Evolutionary conservation across 2,888 invertebrate genomes (phyloP).

Genomic region (Nemapogon koenigi): DNA sequence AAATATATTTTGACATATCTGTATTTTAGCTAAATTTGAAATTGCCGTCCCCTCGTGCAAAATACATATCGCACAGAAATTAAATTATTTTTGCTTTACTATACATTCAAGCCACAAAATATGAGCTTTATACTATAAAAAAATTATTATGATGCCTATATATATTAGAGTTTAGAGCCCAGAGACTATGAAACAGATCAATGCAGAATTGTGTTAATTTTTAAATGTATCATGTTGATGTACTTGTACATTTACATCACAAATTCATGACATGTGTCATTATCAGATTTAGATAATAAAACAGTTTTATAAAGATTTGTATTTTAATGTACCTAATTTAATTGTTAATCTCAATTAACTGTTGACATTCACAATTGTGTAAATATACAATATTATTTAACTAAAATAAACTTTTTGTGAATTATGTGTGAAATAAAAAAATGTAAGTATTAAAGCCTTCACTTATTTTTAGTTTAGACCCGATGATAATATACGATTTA

Average conservation of each 20-base stretch:
- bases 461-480: too few relatives aligned
- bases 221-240: too few relatives aligned
- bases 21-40: slow-evolving; percentile 19
- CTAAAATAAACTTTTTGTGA: slow-evolving; percentile 49
- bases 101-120: slow-evolving; percentile 1
- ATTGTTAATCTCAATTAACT: slow-evolving; percentile 49
- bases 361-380: slow-evolving; percentile 56
- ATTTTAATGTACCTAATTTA: slow-evolving; percentile 14
- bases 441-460: slow-evolving; percentile 61
- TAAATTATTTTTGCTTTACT: slow-evolving; percentile 6
- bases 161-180: too few relatives aligned
- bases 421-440: slow-evolving; percentile 61
- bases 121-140: slow-evolving; percentile 5
- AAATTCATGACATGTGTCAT: too few relatives aligned
- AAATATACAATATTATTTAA: slow-evolving; percentile 49
- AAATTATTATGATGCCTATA: too few relatives aligned
- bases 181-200: too few relatives aligned
- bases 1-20: slow-evolving; percentile 24
- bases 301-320: too few relatives aligned
- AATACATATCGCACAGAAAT: slow-evolving; percentile 40
- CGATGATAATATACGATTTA: too few relatives aligned
- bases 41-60: slow-evolving; percentile 46
- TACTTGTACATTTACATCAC: too few relatives aligned
- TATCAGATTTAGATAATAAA: too few relatives aligned
- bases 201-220: too few relatives aligned